Base-by-base conservation (phyloP, 2,113 vertebrate genomes). In the Xerus inauris region DNA sequence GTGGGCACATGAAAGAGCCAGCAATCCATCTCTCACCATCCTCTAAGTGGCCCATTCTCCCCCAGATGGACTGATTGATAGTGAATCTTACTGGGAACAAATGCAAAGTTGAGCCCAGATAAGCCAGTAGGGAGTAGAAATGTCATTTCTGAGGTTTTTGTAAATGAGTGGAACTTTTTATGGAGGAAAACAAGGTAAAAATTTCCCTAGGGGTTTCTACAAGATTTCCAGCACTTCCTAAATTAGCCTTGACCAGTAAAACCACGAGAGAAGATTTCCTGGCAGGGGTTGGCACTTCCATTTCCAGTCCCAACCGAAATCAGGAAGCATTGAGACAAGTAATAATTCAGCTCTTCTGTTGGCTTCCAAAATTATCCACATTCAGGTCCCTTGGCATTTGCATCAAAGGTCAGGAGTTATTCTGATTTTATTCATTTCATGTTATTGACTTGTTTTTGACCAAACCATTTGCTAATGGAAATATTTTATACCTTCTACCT, bases 141-240 rank as follows among this genome's bases (percentile, higher is more conserved):
- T 96, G 89, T 75, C 89, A 64, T 16, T 64, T 94, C 87, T 94
- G 83, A 97, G 94, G 57, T 64, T 94, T 94, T 95, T 91, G 71
- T 59, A 67, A 79, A 42, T 79, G 73, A 94, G 89, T 95, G 67
- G 91, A 97, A 92, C 92, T 64, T 91, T 76, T 47, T n/a, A 87
- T 72, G 89, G 47, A 94, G 97, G 97, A 96, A 93, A 96, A 65
- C 87, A 94, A 97, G 95, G 94, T 94, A 85, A 92, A 97, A 98
- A 87, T 97, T 97, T 96, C 97, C 97, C 97, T 85, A 97, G 97
- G 97, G 97, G 97, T 65, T 98, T 97, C 97, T 98, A 35, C 0
- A 4, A 97, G 97, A 93, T 97, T 97, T 97, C 97, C 97, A 97
- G 97, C 89, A 90, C 97, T 97, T 97, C 97, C 97, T 97, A 97